phyloP scores from a whole-genome alignment of 2,888 invertebrate species.

The Andrena camellia region DNA sequence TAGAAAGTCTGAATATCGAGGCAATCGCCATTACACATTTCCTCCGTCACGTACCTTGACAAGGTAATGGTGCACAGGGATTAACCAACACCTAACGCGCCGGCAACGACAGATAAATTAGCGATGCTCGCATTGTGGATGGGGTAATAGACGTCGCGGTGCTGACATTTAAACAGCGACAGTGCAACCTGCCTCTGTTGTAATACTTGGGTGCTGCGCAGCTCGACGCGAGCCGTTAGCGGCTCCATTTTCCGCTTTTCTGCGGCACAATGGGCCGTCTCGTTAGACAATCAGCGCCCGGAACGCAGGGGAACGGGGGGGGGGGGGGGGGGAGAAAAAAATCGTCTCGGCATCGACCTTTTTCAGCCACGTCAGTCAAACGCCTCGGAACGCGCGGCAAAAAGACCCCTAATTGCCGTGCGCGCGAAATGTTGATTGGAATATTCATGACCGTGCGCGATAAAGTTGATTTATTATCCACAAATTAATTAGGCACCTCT shows the following conservation, averaged over 20 bases:
- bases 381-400: background rate
- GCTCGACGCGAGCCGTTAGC: slow-evolving; percentile 2
- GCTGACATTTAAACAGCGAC: slow-evolving; percentile 74
- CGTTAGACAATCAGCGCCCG: slow-evolving; percentile 6
- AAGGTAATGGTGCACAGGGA: slow-evolving; percentile 59
- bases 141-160: slow-evolving; percentile 74
- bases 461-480: slow-evolving; percentile 47
- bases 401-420: slow-evolving; percentile 13
- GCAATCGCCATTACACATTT: slow-evolving; percentile 59
- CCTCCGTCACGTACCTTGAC: slow-evolving; percentile 63
- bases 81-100: slow-evolving; percentile 68
- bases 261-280: background rate
- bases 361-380: background rate
- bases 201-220: slow-evolving; percentile 57
- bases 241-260: slow-evolving; percentile 61
- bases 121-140: slow-evolving; percentile 75
- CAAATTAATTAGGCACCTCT: slow-evolving; percentile 44
- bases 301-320: background rate
- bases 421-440: slow-evolving; percentile 9
- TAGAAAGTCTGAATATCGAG: slow-evolving; percentile 67
- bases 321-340: too few species aligned
- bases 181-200: slow-evolving; percentile 69
- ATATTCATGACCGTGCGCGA: slow-evolving; percentile 28
- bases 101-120: slow-evolving; percentile 74
- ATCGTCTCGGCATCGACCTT: background rate